Evolutionary conservation across 1,140 invertebrate genomes (phyloP), one percentile per base, ranked within the genome.

Genomic region (Arctopsyche grandis): DNA sequence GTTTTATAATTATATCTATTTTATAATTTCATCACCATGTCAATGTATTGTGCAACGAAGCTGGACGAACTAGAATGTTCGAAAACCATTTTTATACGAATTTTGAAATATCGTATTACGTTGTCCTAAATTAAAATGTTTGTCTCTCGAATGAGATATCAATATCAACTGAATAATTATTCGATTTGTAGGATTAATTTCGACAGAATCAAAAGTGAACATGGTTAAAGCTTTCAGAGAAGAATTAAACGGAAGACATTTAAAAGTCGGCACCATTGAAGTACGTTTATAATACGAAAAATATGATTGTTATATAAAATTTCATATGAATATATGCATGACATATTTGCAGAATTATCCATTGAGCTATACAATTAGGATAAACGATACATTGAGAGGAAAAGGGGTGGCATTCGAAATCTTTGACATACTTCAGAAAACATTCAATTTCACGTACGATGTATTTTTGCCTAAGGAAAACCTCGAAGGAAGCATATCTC

Each of bases 381-480:
- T 83, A 19, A 91, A 92, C 85, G 91, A 90, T 1, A 90, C 84
- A 0, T 76, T 90, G 0, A 78, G 88, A 0, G 93, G 93, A 0
- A 85, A 82, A 7, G 94, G 94, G 4, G 91, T 94, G 12, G 92
- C 93, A 0, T 95, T 95, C 84, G 87, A 92, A 44, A 86, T 95
- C 38, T 84, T 96, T 0, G 84, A 94, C n/a, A 90, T 94, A 16
- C 85, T 95, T 0, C 88, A 89, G 56, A 80, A 91, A 60, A 92
- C 91, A 83, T 93, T 91, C 79, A 92, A 93, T 78, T 95, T 96
- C 73, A 93, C 91, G 0, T 95, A 93, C 77, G 90, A 91, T 9
- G 88, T 95, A 0, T 83, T 92, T 0, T 81, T 90, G 44, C 93
- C 93, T 0, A 84, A 89, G 19, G 86, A 88, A 14, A 91, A 93